Evolutionary conservation across 2,113 vertebrate genomes (phyloP), one percentile per base, ranked within the genome.

Genomic region (Regulus satrapa): DNA sequence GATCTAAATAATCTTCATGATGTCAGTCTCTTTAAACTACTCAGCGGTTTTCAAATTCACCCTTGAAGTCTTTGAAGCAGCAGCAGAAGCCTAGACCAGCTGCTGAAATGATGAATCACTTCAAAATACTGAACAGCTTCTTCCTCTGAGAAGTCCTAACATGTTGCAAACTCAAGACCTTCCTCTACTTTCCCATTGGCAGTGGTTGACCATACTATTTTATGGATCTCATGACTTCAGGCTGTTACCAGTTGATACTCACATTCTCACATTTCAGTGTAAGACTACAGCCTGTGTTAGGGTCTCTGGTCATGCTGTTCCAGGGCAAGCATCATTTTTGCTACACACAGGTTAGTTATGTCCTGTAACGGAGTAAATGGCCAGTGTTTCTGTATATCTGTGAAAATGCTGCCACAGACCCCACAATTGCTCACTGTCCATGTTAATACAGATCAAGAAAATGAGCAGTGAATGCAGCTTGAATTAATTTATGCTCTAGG

Each of bases 401-500:
- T 24, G 25, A 36, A 91, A 21, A 14, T 32, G 24, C n/a, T 91
- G 40, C 40, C 40, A 74, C 31, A 64, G 28, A 52, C 25, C 45
- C 36, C 52, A 56, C 73, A 56, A 3, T 10, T 63, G 10, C 54
- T 72, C 29, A 28, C 8, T 51, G 43, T 67, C 84, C 46, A 6
- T 55, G 36, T 67, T 87, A 80, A 89, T 55, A 29, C 40, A 81
- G 40, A 32, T 68, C 51, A 85, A 45, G 74, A 74, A 95, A 92
- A 87, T 25, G 64, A 43, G 34, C 12, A 31, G 48, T 72, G 73
- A 91, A 86, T 80, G n/a, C 76, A 81, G 17, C n/a, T 61, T 69
- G 72, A 84, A 95, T 89, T 89, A 26, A 89, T 94, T 91, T 95
- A 61, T 94, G 56, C 56, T 67, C 40, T 74, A 81, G 55, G 43